Evolutionary conservation across 1,140 invertebrate species (phyloP).

Genomic region (Kradibia gibbosae): DNA sequence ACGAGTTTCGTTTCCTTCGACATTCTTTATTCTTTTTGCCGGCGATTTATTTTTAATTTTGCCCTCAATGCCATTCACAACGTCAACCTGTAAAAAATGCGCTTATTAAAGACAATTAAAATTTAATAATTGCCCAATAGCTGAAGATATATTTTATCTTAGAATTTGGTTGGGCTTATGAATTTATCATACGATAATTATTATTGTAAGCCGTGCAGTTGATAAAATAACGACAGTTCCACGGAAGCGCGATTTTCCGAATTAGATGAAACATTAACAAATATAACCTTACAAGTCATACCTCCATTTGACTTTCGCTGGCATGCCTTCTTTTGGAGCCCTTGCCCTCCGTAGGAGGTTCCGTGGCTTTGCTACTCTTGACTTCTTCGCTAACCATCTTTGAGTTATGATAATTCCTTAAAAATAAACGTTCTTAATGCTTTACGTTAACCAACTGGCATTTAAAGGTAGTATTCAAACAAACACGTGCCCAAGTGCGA

Average conservation of each 20-base stretch:
- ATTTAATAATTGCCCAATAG: not conserved
- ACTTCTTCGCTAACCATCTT: constrained; percentile 32
- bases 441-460: too few relatives aligned
- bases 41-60: constrained; percentile 69
- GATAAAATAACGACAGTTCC: not conserved
- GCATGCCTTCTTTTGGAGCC: constrained; percentile 52
- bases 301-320: constrained; percentile 59
- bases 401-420: not conserved
- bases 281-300: constrained; percentile 52
- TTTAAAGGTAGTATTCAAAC: too few relatives aligned
- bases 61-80: constrained; percentile 78
- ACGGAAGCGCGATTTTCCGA: not conserved
- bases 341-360: constrained; percentile 31
- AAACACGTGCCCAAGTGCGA: too few relatives aligned
- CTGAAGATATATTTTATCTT: not conserved
- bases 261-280: not conserved
- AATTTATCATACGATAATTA: not conserved
- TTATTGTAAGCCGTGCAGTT: not conserved
- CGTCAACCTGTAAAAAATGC: constrained; percentile 65
- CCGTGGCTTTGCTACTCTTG: not conserved
- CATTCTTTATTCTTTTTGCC: constrained; percentile 73
- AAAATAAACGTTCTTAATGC: not conserved
- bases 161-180: not conserved
- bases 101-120: not conserved
- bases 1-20: constrained; percentile 72